Conservation (phyloP, 2,888 invertebrate species). For the Meta bourneti region DNA sequence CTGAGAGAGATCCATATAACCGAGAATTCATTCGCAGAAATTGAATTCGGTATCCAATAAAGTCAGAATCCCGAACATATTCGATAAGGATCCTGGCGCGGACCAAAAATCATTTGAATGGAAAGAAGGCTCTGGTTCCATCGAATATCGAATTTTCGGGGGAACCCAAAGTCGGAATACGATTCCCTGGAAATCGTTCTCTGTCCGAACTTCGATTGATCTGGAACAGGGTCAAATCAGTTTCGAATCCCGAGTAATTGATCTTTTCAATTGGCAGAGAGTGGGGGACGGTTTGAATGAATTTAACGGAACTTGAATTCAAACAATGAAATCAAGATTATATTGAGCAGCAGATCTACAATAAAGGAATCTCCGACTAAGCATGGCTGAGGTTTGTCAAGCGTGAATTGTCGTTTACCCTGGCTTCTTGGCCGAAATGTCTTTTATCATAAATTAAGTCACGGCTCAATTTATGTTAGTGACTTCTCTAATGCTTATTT, state of each 20-base stretch:
- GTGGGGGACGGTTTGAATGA: conserved; percentile 33
- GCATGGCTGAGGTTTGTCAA: conserved; percentile 13
- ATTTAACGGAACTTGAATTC: conserved; percentile 56
- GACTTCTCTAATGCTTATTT: conserved; percentile 35
- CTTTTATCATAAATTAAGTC: conserved; percentile 42
- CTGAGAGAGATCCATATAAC: too few relatives aligned
- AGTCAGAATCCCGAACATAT: conserved; percentile 21
- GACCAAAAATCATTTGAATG: conserved; percentile 63
- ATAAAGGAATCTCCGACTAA: conserved; percentile 43
- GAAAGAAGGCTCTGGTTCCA: not conserved
- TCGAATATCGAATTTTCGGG: conserved; percentile 40
- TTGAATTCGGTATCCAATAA: conserved; percentile 57
- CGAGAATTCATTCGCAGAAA: conserved; percentile 26
- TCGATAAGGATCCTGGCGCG: conserved; percentile 29
- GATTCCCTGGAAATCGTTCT: conserved; percentile 13
- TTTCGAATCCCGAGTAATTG: conserved; percentile 44
- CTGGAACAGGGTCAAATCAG: conserved; percentile 29
- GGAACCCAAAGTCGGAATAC: not conserved
- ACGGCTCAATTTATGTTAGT: conserved; percentile 17
- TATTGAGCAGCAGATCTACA: conserved; percentile 22
- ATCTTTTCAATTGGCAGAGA: conserved; percentile 48
- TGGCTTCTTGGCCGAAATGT: conserved; percentile 29
- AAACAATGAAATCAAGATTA: conserved; percentile 52
- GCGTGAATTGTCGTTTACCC: conserved; percentile 40
- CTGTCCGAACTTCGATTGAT: conserved; percentile 30